Evolutionary conservation across 2,113 vertebrate genomes (phyloP).

Genomic region (Poeciliopsis occidentalis): DNA sequence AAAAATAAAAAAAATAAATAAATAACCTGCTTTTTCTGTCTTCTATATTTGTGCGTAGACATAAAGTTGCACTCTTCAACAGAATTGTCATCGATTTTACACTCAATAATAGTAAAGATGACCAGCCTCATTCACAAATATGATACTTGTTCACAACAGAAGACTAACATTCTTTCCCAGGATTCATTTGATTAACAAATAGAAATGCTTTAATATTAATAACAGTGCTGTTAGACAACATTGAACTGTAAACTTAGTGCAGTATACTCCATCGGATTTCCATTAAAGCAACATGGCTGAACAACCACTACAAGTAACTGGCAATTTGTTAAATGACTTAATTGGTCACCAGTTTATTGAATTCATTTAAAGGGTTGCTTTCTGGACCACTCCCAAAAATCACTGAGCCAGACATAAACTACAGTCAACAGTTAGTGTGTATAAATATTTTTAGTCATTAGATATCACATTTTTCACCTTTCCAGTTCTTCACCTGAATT

Average conservation of each 20-base stretch:
- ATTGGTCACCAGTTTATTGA: slow-evolving; percentile 77
- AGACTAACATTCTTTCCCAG: too few species aligned
- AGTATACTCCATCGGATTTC: slow-evolving; percentile 69
- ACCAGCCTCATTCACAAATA: too few species aligned
- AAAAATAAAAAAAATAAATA: too few species aligned
- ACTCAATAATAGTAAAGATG: too few species aligned
- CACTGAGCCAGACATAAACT: slow-evolving; percentile 46
- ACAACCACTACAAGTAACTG: slow-evolving; percentile 67
- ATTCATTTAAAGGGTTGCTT: slow-evolving; percentile 71
- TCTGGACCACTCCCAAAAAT: slow-evolving; percentile 75
- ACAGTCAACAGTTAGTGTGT: slow-evolving; percentile 53
- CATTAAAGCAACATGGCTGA: slow-evolving; percentile 73
- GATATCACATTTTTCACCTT: slow-evolving; percentile 12
- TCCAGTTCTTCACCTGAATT: slow-evolving; percentile 1
- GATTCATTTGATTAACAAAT: slow-evolving; percentile 58
- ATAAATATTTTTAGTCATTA: slow-evolving; percentile 37
- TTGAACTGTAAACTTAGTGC: slow-evolving; percentile 40
- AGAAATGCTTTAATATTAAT: slow-evolving; percentile 47
- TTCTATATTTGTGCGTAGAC: too few species aligned
- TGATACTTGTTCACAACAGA: too few species aligned
- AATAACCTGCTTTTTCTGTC: too few species aligned
- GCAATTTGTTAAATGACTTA: slow-evolving; percentile 78
- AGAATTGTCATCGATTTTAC: too few species aligned
- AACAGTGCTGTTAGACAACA: slow-evolving; percentile 43
- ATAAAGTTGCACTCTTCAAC: too few species aligned